Evolutionary conservation across 2,113 vertebrate species (phyloP), one percentile per base, ranked within the genome.

Genomic region (Aegypius monachus): DNA sequence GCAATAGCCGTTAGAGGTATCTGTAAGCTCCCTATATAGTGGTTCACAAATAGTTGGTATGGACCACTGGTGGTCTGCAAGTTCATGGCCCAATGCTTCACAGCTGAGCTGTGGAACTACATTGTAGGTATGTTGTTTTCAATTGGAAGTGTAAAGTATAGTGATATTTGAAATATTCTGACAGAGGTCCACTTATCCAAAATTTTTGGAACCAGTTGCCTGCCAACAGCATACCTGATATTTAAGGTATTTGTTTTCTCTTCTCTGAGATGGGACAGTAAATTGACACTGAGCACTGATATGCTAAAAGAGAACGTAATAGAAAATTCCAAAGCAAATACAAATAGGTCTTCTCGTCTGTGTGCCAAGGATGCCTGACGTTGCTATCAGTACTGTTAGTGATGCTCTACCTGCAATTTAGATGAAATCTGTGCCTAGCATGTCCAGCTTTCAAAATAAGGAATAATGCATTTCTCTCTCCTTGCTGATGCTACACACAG

Each of bases 391-490:
- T 94, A 68, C 31, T 81, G 27, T 83, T 81, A 84, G 48, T 79
- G 83, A 65, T 81, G 68, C 56, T 95, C 7, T 65, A 47, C 26
- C 86, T 93, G 52, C 34, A 79, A 7, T 87, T 91, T 85, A 84
- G 80, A 72, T 96, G 27, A 95, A 91, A 93, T 92, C 61, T 95
- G 40, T 75, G 13, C 56, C 40, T 78, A 25, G 20, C 19, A 29
- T 53, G 47, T 55, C 56, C 80, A 84, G 67, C 71, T 95, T 81
- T 93, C 86, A 96, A 84, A 96, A 43, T 74, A 74, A 67, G 52
- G 34, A 81, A 38, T 68, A 92, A 79, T 58, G 34, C 34, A 61
- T 86, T 97, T 95, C 34, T 86, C 10, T 74, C 45, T 83, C 55
- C 61, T 75, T 79, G 34, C 52, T 93, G 32, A 47, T 78, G 43